Percentiles rank a stretch among this genome's conserved stretches.
Conservation (phyloP, 2,113 vertebrate genomes). For the Okapia johnstoni region DNA sequence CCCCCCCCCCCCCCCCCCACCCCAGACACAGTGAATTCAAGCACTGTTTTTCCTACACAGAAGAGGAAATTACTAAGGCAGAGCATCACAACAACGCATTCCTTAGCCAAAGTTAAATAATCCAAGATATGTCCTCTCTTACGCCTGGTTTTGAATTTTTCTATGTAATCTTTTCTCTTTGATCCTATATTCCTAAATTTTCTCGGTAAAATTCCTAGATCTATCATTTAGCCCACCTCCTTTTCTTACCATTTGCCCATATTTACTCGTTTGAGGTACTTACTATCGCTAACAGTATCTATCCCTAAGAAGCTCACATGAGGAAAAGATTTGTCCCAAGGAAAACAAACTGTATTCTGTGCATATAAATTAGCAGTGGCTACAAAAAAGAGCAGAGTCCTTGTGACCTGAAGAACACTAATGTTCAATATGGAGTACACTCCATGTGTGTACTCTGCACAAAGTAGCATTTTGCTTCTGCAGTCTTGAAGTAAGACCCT, state of each 20-base stretch:
- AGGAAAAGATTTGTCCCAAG: neutral
- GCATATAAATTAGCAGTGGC: neutral
- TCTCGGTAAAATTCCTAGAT: neutral
- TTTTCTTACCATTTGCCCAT: neutral
- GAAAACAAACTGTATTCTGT: neutral
- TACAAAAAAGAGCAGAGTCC: neutral
- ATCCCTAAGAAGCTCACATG: neutral
- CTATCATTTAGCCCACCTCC: neutral
- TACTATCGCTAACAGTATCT: neutral
- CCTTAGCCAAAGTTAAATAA: neutral
- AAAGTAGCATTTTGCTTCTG: neutral
- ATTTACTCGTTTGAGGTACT: neutral
- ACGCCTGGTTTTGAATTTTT: neutral
- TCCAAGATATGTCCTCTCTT: neutral
- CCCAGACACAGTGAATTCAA: neutral
- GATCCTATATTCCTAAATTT: neutral
- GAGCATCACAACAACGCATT: neutral
- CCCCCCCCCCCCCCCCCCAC: fast-evolving
- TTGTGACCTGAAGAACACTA: neutral
- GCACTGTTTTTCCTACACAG: neutral
- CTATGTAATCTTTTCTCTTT: neutral
- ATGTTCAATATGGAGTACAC: fast-evolving
- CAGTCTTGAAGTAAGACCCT: neutral
- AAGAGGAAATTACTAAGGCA: neutral
- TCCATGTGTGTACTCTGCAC: fast-evolving